phyloP scores from a whole-genome alignment of 2,797 vertebrate species.

The Cossypha polioptera region DNA sequence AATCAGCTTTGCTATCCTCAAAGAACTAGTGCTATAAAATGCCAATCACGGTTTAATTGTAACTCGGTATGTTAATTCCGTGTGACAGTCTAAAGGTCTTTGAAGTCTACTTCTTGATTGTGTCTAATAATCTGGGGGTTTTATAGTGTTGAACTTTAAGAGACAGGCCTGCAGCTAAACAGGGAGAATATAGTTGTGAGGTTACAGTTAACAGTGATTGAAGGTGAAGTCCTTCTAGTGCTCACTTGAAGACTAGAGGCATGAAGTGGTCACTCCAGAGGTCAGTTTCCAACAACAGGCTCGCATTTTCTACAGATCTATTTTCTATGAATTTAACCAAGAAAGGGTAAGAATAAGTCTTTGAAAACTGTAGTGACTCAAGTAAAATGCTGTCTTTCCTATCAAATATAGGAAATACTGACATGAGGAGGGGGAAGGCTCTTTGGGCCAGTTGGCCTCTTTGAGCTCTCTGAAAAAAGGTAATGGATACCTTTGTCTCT shows the following conservation, averaged over 20 bases:
- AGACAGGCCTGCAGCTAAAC: slow-evolving; percentile 55
- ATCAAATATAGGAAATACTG: not conserved
- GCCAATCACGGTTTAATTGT: slow-evolving; percentile 67
- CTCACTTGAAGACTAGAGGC: slow-evolving; percentile 44
- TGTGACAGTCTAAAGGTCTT: slow-evolving; percentile 68
- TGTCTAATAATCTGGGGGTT: slow-evolving; percentile 68
- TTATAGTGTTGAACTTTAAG: slow-evolving; percentile 67
- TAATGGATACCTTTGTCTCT: not conserved
- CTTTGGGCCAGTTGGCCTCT: not conserved
- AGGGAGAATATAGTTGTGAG: slow-evolving; percentile 39
- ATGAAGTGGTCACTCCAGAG: not conserved
- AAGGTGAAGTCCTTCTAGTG: slow-evolving; percentile 41
- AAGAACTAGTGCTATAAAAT: slow-evolving; percentile 67
- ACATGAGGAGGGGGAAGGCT: not conserved
- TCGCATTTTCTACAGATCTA: not conserved
- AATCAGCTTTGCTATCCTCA: slow-evolving; percentile 46
- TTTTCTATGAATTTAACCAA: not conserved
- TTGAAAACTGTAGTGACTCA: not conserved
- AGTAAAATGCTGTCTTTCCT: not conserved
- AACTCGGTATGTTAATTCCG: slow-evolving; percentile 70
- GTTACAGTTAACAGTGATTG: slow-evolving; percentile 62
- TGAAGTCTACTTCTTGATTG: slow-evolving; percentile 75
- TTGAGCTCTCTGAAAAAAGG: not conserved
- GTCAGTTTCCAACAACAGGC: not conserved
- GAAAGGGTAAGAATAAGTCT: not conserved